Evolutionary conservation across 64 coral and sea anemone species (phyloP).

Genomic region (Stichodactyla mertensii): DNA sequence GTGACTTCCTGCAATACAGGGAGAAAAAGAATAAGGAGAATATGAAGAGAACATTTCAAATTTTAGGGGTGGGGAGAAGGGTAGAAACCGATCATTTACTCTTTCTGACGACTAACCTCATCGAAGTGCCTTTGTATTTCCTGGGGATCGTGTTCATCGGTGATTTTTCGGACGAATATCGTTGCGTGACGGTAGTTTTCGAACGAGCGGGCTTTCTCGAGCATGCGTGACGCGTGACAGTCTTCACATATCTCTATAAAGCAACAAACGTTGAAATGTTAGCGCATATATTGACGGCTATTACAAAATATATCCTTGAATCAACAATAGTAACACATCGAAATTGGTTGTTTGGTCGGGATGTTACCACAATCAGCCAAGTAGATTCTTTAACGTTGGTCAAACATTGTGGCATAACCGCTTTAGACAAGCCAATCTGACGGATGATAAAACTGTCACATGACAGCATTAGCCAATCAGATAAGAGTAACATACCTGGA

Average conservation of each 20-base stretch:
- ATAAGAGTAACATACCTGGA: constrained; percentile 35
- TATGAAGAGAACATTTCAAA: neutral
- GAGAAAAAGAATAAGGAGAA: neutral
- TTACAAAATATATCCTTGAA: too few relatives aligned
- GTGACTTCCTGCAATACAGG: neutral
- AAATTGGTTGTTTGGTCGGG: too few relatives aligned
- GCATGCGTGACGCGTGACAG: constrained; percentile 65
- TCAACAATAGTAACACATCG: too few relatives aligned
- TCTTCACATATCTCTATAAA: constrained; percentile 51
- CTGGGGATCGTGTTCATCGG: constrained; percentile 62
- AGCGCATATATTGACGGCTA: neutral
- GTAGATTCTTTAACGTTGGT: too few relatives aligned
- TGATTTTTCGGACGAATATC: constrained; percentile 84
- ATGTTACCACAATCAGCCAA: too few relatives aligned
- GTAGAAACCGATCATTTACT: neutral
- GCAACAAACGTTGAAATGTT: too few relatives aligned
- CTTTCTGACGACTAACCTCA: constrained; percentile 42
- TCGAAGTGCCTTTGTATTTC: constrained; percentile 54
- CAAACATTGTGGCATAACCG: too few relatives aligned
- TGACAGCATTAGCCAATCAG: too few relatives aligned
- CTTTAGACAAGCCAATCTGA: too few relatives aligned
- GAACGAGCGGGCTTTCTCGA: constrained; percentile 50
- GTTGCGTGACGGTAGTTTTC: constrained; percentile 79
- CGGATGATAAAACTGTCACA: too few relatives aligned
- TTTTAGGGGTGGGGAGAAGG: neutral